Evolutionary conservation across 2,113 vertebrate genomes (phyloP).

Genomic region (Sphyrna mokarran): DNA sequence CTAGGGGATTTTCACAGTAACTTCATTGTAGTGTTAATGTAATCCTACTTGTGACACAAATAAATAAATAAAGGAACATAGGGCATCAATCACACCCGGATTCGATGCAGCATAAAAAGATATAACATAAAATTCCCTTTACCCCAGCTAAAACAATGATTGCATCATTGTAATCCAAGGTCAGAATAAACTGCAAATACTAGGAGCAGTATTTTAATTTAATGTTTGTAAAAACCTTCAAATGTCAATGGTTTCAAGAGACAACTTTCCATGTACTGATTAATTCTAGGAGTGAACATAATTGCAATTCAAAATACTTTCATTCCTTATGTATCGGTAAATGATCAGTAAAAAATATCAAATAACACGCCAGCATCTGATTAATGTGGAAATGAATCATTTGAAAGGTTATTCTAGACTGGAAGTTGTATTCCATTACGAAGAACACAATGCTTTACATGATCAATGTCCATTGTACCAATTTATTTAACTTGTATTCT

Average conservation of each 20-base stretch:
- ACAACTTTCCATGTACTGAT: background rate
- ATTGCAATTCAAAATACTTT: background rate
- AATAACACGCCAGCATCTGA: background rate
- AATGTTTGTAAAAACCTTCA: background rate
- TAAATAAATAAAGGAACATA: background rate
- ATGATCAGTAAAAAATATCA: background rate
- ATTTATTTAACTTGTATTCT: conserved; percentile 13
- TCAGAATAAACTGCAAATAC: background rate
- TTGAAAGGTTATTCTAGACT: background rate
- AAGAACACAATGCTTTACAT: background rate
- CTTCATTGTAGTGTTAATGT: no score
- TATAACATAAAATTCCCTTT: background rate
- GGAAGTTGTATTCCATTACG: background rate
- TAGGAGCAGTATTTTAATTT: background rate
- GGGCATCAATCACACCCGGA: background rate
- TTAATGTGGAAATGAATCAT: background rate
- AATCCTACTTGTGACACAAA: no score
- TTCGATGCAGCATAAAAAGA: background rate
- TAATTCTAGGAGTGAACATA: background rate
- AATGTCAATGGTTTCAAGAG: background rate
- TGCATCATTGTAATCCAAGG: background rate
- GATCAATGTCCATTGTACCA: background rate
- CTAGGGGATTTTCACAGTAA: no score
- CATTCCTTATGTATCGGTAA: background rate
- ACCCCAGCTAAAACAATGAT: background rate